A percentile compares a stretch with the other conserved stretches of the same genome.
Conservation (phyloP, 2,888 invertebrate genomes). For the Eupithecia pulchellata region DNA sequence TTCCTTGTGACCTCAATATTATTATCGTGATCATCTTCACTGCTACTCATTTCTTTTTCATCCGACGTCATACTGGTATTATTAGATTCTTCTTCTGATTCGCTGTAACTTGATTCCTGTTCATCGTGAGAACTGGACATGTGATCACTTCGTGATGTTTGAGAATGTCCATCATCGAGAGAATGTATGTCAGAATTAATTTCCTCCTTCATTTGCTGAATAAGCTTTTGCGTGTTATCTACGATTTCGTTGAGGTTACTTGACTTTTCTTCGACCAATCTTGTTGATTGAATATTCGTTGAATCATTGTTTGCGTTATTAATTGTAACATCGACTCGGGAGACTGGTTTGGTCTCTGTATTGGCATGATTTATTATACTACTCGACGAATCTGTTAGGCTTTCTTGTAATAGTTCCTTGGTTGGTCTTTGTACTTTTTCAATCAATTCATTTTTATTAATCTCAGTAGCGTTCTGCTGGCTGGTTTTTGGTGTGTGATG, state of each 20-base stretch:
- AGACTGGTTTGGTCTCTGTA: background rate
- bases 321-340: constrained; percentile 6
- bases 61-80: constrained; percentile 66
- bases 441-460: constrained; percentile 13
- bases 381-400: constrained; percentile 13
- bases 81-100: constrained; percentile 71
- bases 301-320: constrained; percentile 11
- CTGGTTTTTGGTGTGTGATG: constrained; percentile 19
- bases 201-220: constrained; percentile 88
- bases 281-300: constrained; percentile 13
- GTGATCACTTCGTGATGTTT: constrained; percentile 77
- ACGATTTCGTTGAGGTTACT: constrained; percentile 83
- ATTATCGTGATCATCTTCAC: constrained; percentile 52
- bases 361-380: constrained; percentile 12
- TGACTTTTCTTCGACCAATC: constrained; percentile 59
- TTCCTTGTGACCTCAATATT: constrained; percentile 43
- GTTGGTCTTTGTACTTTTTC: background rate
- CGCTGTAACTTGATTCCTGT: constrained; percentile 81
- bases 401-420: constrained; percentile 13
- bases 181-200: constrained; percentile 86
- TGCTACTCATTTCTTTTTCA: constrained; percentile 60
- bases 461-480: background rate
- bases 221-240: constrained; percentile 86
- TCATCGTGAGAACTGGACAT: constrained; percentile 68
- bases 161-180: constrained; percentile 68